These are phyloP conservation scores for Callaeas wilsoni DNA, from an alignment of 2,113 vertebrate genomes.

Conservation along the genomic window DNA sequence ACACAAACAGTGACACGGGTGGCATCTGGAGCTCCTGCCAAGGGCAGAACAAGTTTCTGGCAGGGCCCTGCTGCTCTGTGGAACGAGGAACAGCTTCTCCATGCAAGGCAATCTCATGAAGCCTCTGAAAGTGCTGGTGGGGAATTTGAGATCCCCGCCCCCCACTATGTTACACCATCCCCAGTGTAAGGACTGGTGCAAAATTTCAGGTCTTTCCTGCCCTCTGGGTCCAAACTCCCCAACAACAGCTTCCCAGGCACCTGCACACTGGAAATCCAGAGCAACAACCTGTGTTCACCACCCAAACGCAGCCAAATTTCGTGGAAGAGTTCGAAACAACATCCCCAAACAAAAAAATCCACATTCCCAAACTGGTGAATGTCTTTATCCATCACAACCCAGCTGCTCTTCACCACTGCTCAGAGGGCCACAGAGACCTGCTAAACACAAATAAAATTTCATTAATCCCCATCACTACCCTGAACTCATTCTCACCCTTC, in stretches of 20 bases:
- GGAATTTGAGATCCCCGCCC: too few species aligned
- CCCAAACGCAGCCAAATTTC: neutral
- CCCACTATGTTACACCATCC: too few species aligned
- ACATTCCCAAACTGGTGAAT: neutral
- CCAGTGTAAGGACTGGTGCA: too few species aligned
- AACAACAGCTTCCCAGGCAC: neutral
- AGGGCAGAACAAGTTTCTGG: neutral
- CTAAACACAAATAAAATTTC: neutral
- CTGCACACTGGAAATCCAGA: neutral
- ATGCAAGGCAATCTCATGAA: neutral
- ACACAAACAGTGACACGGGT: neutral
- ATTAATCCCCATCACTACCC: neutral
- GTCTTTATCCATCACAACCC: neutral
- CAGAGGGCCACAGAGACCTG: neutral
- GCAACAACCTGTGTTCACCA: neutral
- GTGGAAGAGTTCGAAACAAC: neutral
- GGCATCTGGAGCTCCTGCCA: neutral
- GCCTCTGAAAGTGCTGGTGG: neutral
- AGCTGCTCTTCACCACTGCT: neutral
- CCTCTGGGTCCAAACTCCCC: neutral
- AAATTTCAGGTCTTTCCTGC: neutral
- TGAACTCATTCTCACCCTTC: neutral
- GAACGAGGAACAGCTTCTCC: neutral
- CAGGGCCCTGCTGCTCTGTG: neutral
- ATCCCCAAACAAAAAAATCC: accelerated